phyloP scores from a whole-genome alignment of 2,113 vertebrate species.

The Triplophysa siluroides region DNA sequence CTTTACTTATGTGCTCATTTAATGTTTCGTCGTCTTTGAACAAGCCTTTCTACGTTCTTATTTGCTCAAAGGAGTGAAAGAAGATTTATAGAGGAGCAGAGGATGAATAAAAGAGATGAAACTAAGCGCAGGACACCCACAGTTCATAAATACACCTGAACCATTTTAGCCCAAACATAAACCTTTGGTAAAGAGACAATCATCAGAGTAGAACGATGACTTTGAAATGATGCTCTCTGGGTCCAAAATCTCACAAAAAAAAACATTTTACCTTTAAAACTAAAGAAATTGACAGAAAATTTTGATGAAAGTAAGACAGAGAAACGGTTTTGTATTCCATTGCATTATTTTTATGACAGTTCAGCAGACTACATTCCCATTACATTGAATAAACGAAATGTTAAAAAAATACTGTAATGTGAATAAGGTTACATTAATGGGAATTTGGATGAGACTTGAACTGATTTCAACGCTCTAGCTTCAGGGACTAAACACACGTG shows the following conservation, averaged over 20 bases:
- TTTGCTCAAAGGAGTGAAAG: constrained; percentile 33
- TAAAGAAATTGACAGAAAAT: too few species aligned
- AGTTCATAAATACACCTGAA: not conserved
- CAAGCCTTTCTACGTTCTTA: constrained; percentile 16
- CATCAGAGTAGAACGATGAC: constrained; percentile 1
- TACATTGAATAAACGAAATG: too few species aligned
- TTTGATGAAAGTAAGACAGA: too few species aligned
- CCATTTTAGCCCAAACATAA: not conserved
- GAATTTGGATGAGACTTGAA: too few species aligned
- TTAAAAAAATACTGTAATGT: too few species aligned
- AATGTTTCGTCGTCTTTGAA: constrained; percentile 7
- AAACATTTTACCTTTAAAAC: too few species aligned
- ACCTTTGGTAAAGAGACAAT: not conserved
- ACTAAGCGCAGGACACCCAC: constrained; percentile 9
- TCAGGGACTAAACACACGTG: not conserved
- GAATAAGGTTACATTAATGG: too few species aligned
- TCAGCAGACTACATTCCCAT: too few species aligned
- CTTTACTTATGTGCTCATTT: constrained; percentile 5
- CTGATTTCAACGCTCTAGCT: not conserved
- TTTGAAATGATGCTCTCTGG: not conserved
- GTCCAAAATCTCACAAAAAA: not conserved
- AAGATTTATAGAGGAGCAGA: constrained; percentile 2
- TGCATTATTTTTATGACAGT: too few species aligned
- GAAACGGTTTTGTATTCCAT: too few species aligned
- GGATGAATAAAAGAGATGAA: constrained; percentile 17